Conservation (phyloP, 2,113 vertebrate species). For the Ellobius talpinus region DNA sequence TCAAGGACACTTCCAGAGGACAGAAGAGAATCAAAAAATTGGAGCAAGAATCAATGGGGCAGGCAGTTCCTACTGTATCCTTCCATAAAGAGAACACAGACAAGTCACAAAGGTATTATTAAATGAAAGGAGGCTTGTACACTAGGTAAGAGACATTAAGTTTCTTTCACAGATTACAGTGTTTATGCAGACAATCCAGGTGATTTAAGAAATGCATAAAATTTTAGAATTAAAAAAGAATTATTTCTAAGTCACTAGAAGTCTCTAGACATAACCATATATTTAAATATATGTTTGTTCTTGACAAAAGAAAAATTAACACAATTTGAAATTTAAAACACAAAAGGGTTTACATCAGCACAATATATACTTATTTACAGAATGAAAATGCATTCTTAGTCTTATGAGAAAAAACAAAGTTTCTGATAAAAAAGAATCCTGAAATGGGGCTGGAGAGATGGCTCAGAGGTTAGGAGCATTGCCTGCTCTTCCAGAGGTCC, state of each 20-base stretch:
- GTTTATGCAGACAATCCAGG: neutral
- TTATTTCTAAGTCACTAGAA: neutral
- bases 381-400: neutral
- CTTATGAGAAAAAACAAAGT: neutral
- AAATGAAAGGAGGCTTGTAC: neutral
- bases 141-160: neutral
- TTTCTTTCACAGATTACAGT: neutral
- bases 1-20: neutral
- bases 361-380: neutral
- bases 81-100: neutral
- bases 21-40: neutral
- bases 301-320: neutral
- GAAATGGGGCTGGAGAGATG: no score
- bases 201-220: neutral
- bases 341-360: neutral
- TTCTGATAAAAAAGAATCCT: neutral
- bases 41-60: no score
- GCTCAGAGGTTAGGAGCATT: no score
- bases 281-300: neutral
- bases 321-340: neutral
- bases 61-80: neutral
- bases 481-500: no score
- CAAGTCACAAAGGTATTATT: neutral
- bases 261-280: neutral
- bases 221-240: neutral